Conservation (phyloP, 2,113 vertebrate species). For the Calyptommatus sinebrachiatus region DNA sequence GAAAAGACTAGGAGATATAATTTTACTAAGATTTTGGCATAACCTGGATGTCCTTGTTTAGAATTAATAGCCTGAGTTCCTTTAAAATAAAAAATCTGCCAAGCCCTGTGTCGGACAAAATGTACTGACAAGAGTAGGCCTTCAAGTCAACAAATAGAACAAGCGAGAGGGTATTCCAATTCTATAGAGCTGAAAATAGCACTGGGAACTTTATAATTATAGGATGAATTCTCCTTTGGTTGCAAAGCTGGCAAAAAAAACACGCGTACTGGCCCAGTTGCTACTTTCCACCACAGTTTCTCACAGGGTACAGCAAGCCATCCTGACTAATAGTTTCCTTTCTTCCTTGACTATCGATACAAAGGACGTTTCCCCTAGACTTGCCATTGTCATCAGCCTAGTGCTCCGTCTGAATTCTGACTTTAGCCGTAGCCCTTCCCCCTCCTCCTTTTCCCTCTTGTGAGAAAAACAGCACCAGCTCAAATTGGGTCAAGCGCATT, state of each 20-base stretch:
- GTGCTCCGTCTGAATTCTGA: not conserved
- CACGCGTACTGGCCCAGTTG: not conserved
- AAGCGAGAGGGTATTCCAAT: not conserved
- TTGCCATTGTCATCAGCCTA: not conserved
- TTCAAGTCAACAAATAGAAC: not conserved
- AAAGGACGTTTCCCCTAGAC: not conserved
- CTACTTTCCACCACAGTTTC: not conserved
- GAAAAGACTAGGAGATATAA: not conserved
- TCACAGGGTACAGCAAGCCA: not conserved
- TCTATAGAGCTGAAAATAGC: not conserved
- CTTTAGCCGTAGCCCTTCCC: not conserved
- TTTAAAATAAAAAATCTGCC: not conserved
- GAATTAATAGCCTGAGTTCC: not conserved
- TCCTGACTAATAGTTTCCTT: not conserved
- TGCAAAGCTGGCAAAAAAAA: not conserved
- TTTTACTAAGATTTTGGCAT: not conserved
- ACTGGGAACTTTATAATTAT: not conserved
- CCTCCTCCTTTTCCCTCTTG: not conserved
- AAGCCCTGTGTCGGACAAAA: not conserved
- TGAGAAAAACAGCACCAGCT: slow-evolving; percentile 5
- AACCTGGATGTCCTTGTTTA: not conserved
- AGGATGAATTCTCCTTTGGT: slow-evolving; percentile 3
- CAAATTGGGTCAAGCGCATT: slow-evolving; percentile 2
- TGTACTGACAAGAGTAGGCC: not conserved
- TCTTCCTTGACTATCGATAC: not conserved